Conservation (phyloP, 2,888 invertebrate genomes). For the Falcaria lacertinaria region DNA sequence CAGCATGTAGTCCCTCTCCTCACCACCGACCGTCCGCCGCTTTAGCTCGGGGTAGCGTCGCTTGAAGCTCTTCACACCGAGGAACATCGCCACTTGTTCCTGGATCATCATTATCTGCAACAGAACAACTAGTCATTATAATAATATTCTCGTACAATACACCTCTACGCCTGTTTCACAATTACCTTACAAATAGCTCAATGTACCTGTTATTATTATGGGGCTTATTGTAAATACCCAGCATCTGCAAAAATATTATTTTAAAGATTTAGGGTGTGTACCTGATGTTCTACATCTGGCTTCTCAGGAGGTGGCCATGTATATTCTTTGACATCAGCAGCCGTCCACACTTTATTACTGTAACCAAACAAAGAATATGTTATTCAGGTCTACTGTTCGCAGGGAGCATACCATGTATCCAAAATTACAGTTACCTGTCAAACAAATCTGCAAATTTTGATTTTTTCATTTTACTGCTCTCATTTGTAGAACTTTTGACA, state of each 20-base stretch:
- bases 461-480: constrained; percentile 76
- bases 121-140: too few species aligned
- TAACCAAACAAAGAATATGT: constrained; percentile 20
- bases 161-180: too few species aligned
- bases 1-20: constrained; percentile 93
- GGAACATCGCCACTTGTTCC: constrained; percentile 96
- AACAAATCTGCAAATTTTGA: constrained; percentile 72
- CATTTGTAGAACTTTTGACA: constrained; percentile 87
- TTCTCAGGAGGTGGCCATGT: constrained; percentile 88
- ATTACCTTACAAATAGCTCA: too few species aligned
- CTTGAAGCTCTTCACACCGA: constrained; percentile 97
- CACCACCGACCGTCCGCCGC: constrained; percentile 88
- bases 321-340: constrained; percentile 95
- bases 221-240: too few species aligned
- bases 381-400: neutral
- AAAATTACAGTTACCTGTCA: constrained; percentile 52
- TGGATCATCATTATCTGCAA: constrained; percentile 95
- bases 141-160: too few species aligned
- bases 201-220: too few species aligned
- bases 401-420: neutral
- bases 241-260: too few species aligned
- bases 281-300: constrained; percentile 54
- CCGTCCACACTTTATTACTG: constrained; percentile 83
- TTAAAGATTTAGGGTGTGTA: too few species aligned
- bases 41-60: constrained; percentile 95